A percentile compares a stretch with the other conserved stretches of the same genome.
Conservation (phyloP, 2,797 vertebrate genomes). For the Erpetoichthys calabaricus region DNA sequence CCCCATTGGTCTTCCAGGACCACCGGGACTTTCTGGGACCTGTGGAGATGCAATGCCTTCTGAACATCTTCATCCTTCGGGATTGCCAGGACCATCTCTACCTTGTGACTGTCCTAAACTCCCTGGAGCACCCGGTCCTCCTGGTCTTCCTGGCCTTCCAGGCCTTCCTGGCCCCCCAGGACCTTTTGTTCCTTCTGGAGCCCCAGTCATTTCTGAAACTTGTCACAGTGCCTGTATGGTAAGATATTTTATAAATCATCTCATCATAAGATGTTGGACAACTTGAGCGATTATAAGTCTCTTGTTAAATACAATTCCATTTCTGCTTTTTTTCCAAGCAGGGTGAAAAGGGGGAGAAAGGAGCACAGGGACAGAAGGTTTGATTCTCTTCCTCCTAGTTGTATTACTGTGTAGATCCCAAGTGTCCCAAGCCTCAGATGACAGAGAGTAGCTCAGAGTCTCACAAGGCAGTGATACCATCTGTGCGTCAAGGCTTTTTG, state of each 20-base stretch:
- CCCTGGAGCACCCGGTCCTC: neutral
- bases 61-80: neutral
- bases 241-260: no score
- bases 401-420: neutral
- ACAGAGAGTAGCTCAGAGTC: neutral
- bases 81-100: neutral
- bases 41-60: slow-evolving; percentile 1
- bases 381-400: neutral
- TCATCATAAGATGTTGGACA: no score
- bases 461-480: neutral
- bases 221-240: no score
- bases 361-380: neutral
- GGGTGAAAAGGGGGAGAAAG: neutral
- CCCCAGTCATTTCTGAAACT: no score
- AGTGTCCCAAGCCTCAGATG: neutral
- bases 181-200: neutral
- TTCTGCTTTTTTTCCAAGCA: neutral
- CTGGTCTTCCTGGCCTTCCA: neutral
- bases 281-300: no score
- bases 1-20: no score
- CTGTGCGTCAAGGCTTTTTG: no score
- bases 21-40: no score
- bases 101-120: neutral
- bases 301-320: neutral
- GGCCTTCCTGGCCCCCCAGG: neutral